phyloP scores from a whole-genome alignment of 1,140 invertebrate species.

The Arion vulgaris region DNA sequence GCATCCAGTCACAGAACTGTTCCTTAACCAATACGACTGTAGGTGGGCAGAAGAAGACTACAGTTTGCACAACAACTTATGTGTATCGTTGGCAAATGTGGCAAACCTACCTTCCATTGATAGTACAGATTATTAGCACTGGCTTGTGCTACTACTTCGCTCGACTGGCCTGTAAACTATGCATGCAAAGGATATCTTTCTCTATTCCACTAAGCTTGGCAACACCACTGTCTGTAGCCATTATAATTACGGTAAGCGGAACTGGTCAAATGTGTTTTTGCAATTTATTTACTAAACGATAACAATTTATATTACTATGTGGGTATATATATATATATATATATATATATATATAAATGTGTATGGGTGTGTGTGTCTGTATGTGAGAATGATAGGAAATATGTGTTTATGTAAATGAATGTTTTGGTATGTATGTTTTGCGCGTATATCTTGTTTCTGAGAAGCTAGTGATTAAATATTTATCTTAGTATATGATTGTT shows the following conservation, averaged over 20 bases:
- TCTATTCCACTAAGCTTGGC: conserved; percentile 59
- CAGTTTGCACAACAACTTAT: conserved; percentile 45
- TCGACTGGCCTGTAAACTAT: conserved; percentile 63
- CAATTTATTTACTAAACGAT: background rate
- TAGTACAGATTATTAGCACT: conserved; percentile 54
- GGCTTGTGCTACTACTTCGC: conserved; percentile 62
- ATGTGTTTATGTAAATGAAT: too few relatives aligned
- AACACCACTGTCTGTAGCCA: conserved; percentile 57
- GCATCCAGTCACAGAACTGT: conserved; percentile 42
- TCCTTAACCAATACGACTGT: conserved; percentile 36
- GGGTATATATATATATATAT: too few relatives aligned
- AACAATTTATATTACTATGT: too few relatives aligned
- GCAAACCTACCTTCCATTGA: conserved; percentile 50
- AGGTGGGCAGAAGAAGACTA: conserved; percentile 40
- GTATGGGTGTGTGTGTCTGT: too few relatives aligned
- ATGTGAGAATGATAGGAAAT: too few relatives aligned
- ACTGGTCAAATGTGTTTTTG: background rate
- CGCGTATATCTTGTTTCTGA: too few relatives aligned
- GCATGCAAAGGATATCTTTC: conserved; percentile 66
- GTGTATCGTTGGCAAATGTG: conserved; percentile 48
- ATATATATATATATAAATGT: too few relatives aligned
- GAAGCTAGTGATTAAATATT: too few relatives aligned
- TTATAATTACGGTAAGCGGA: conserved; percentile 45
- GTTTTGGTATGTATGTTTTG: too few relatives aligned
- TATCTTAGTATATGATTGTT: too few relatives aligned